A percentile compares a stretch with the other conserved stretches of the same genome.
Conservation (phyloP, 2,113 vertebrate species). For the Pseudonaja textilis region DNA sequence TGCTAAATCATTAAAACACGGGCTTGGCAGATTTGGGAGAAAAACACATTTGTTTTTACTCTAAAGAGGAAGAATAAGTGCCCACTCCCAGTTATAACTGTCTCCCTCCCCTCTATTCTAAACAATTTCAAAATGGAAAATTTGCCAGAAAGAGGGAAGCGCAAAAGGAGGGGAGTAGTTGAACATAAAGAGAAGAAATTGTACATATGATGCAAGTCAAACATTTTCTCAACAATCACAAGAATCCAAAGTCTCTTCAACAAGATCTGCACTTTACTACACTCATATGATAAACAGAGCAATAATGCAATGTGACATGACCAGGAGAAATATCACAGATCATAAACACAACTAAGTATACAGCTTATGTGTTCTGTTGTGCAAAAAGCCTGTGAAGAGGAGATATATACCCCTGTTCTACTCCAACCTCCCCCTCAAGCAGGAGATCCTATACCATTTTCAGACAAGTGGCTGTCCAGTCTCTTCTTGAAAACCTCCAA, state of each 20-base stretch:
- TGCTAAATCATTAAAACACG: slow-evolving; percentile 70
- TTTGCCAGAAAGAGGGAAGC: slow-evolving; percentile 26
- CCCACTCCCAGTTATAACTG: slow-evolving; percentile 54
- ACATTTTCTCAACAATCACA: background rate
- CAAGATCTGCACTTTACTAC: background rate
- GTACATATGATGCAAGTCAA: background rate
- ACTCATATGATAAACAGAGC: background rate
- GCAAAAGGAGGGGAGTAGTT: background rate
- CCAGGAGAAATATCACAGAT: background rate
- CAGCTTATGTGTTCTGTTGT: background rate
- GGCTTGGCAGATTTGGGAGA: slow-evolving; percentile 68
- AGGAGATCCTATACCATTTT: background rate
- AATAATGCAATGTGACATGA: background rate
- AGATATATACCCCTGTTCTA: no score
- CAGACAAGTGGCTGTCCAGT: no score
- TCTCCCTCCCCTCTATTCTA: slow-evolving; percentile 7
- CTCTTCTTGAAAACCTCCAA: no score
- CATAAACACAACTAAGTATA: background rate
- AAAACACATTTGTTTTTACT: slow-evolving; percentile 74
- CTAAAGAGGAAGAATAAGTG: slow-evolving; percentile 69
- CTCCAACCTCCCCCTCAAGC: no score
- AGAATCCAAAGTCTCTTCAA: background rate
- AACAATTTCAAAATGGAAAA: slow-evolving; percentile 48
- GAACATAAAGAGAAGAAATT: background rate
- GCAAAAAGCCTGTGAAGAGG: background rate